phyloP scores from a whole-genome alignment of 2,113 vertebrate genomes.

The Mus pahari region DNA sequence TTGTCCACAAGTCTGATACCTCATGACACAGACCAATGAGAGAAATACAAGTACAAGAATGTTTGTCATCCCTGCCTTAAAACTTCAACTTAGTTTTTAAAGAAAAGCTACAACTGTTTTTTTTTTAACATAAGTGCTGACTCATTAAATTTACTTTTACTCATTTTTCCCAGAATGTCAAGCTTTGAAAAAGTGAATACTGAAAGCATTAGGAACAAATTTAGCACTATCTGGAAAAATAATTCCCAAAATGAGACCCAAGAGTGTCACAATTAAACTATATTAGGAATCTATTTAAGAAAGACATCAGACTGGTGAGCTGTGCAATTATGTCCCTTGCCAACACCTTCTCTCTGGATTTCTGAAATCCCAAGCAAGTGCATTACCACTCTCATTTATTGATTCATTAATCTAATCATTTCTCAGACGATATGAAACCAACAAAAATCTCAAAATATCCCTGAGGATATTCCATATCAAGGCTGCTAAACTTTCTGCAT shows the following conservation, averaged over 20 bases:
- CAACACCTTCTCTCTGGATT: neutral
- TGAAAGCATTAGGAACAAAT: constrained; percentile 21
- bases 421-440: constrained; percentile 28
- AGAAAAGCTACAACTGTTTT: constrained; percentile 41
- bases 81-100: neutral
- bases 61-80: neutral
- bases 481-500: neutral
- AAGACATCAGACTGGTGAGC: neutral
- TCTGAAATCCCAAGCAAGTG: neutral
- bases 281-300: constrained; percentile 1
- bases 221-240: neutral
- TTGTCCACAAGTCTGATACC: neutral
- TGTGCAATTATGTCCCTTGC: constrained; percentile 3
- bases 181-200: constrained; percentile 48
- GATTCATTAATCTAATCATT: constrained; percentile 50
- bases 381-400: neutral
- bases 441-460: constrained; percentile 39
- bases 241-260: constrained; percentile 7
- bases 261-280: neutral
- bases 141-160: constrained; percentile 7
- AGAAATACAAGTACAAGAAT: constrained; percentile 11
- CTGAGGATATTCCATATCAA: neutral
- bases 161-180: neutral
- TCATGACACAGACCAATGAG: neutral
- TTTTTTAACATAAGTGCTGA: constrained; percentile 1